Conservation (phyloP, 2,797 vertebrate species). For the Orestias chungarensis region DNA sequence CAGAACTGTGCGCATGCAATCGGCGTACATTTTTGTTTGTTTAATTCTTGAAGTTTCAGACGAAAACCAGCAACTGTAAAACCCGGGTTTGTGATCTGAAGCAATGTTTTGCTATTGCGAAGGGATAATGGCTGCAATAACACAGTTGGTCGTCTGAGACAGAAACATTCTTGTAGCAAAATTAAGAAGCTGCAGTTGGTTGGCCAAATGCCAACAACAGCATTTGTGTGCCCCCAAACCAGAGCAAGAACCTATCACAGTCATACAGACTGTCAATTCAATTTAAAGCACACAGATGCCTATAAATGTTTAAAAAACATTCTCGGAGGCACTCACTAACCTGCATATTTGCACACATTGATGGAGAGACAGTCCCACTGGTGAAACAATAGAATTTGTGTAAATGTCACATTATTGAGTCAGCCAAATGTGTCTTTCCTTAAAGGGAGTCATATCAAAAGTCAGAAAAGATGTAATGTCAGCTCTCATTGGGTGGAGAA, state of each 20-base stretch:
- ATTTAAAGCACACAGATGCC: slow-evolving; percentile 38
- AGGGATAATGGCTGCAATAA: slow-evolving; percentile 35
- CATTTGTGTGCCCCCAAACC: slow-evolving; percentile 31
- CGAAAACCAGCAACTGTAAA: no score
- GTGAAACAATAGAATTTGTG: slow-evolving; percentile 50
- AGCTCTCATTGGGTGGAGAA: slow-evolving; percentile 2
- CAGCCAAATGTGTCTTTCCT: slow-evolving; percentile 50
- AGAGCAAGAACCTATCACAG: slow-evolving; percentile 27
- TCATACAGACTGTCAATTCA: slow-evolving; percentile 48
- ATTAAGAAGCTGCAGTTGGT: slow-evolving; percentile 54
- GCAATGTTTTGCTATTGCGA: slow-evolving; percentile 12
- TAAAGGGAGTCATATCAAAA: slow-evolving; percentile 52
- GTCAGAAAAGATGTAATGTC: not conserved
- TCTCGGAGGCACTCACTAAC: slow-evolving; percentile 1
- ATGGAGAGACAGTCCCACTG: slow-evolving; percentile 36
- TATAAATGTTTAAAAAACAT: slow-evolving; percentile 16
- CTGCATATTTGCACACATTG: slow-evolving; percentile 29
- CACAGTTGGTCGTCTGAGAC: slow-evolving; percentile 43
- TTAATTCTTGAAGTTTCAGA: not conserved
- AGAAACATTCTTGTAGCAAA: slow-evolving; percentile 39
- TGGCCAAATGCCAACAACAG: slow-evolving; percentile 43
- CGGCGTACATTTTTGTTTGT: not conserved
- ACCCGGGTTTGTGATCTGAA: no score
- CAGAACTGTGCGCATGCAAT: not conserved
- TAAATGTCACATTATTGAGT: slow-evolving; percentile 64